A percentile compares a stretch with the other conserved stretches of the same genome.
Conservation (phyloP, 2,113 vertebrate species). For the Thamnophis sirtalis region DNA sequence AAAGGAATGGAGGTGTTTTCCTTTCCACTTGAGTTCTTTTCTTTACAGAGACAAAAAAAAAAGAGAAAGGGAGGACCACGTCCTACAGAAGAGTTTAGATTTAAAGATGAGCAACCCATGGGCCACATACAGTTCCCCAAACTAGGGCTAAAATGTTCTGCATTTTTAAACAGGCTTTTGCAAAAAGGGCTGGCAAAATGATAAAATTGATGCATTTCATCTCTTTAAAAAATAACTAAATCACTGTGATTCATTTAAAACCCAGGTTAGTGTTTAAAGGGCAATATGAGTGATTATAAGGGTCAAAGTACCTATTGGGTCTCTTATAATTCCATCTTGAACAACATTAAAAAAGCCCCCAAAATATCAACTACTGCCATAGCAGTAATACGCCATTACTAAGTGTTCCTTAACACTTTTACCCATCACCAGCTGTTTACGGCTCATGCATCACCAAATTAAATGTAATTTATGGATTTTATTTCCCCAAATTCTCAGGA, state of each 20-base stretch:
- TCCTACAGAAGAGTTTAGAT: neutral
- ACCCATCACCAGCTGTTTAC: neutral
- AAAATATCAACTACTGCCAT: neutral
- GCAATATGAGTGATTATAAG: neutral
- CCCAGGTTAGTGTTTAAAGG: neutral
- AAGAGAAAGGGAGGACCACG: neutral
- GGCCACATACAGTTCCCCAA: neutral
- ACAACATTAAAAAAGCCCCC: neutral
- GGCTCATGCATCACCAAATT: neutral
- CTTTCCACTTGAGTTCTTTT: slow-evolving; percentile 4
- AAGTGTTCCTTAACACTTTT: neutral
- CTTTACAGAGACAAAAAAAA: neutral
- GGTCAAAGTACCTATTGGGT: neutral
- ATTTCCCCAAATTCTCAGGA: neutral
- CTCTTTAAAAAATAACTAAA: neutral
- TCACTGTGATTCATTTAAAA: neutral
- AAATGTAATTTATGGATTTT: neutral
- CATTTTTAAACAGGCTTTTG: neutral
- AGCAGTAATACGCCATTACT: neutral
- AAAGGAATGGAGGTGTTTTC: neutral
- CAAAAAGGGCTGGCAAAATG: neutral
- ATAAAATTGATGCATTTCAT: neutral
- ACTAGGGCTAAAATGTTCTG: neutral
- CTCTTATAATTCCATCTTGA: neutral
- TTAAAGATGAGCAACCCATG: neutral